Conservation (phyloP, 2,888 invertebrate genomes). For the Ichneumoninae sp. region DNA sequence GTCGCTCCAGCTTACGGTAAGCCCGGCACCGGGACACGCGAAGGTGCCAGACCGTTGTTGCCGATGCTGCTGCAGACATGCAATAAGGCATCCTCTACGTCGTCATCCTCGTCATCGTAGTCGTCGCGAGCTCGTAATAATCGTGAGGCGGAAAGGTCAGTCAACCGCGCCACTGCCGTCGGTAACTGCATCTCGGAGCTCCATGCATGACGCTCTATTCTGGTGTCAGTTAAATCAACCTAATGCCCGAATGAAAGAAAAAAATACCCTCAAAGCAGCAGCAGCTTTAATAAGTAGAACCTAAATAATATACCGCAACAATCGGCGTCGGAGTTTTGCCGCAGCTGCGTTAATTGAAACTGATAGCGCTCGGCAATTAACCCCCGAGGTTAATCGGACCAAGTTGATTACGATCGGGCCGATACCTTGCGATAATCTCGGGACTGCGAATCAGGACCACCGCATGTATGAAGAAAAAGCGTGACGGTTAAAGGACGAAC, state of each 20-base stretch:
- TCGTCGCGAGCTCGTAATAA: slow-evolving; percentile 34
- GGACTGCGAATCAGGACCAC: neutral
- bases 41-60: slow-evolving; percentile 28
- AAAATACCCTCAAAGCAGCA: neutral
- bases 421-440: slow-evolving; percentile 16
- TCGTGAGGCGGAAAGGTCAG: slow-evolving; percentile 57
- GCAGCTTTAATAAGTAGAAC: slow-evolving; percentile 23
- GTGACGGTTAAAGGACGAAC: slow-evolving; percentile 38
- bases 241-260: slow-evolving; percentile 3
- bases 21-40: neutral
- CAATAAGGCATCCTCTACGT: slow-evolving; percentile 12
- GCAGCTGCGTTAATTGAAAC: slow-evolving; percentile 52
- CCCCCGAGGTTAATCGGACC: slow-evolving; percentile 54
- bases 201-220: neutral
- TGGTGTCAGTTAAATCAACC: slow-evolving; percentile 37
- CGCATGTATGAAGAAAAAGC: neutral
- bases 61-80: slow-evolving; percentile 31
- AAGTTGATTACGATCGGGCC: slow-evolving; percentile 42
- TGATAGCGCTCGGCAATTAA: slow-evolving; percentile 53
- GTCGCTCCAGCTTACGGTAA: neutral
- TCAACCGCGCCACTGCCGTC: slow-evolving; percentile 24
- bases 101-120: slow-evolving; percentile 38
- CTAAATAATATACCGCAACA: slow-evolving; percentile 21
- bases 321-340: slow-evolving; percentile 29
- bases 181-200: too few species aligned